phyloP scores from a whole-genome alignment of 1,140 invertebrate species.

The Amyelois transitella region DNA sequence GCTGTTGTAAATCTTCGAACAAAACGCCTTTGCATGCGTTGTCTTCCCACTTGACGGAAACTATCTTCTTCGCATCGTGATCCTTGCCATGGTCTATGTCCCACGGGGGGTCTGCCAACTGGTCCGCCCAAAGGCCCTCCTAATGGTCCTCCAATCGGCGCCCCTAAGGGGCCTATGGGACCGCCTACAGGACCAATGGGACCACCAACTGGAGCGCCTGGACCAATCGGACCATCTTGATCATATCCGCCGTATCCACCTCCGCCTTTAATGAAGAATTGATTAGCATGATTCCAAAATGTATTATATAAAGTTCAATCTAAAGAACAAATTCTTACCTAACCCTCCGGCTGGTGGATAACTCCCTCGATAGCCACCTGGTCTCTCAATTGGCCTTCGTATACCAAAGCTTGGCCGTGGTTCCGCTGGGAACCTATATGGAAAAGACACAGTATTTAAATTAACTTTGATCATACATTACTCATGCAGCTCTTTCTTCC shows the following conservation, averaged over 20 bases:
- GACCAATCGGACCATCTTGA: constrained; percentile 45
- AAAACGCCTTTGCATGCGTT: constrained; percentile 85
- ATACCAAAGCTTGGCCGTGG: constrained; percentile 54
- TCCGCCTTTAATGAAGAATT: constrained; percentile 25
- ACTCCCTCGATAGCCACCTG: constrained; percentile 52
- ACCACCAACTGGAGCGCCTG: constrained; percentile 5
- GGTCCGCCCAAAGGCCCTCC: constrained; percentile 50
- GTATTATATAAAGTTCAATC: background rate
- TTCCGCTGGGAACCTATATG: constrained; percentile 53
- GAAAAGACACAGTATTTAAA: background rate
- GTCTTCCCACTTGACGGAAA: constrained; percentile 86
- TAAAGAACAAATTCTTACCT: background rate
- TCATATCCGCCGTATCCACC: constrained; percentile 50
- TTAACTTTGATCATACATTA: background rate
- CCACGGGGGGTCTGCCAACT: constrained; percentile 34
- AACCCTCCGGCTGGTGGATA: constrained; percentile 41
- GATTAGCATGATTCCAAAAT: too few species aligned
- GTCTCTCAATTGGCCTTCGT: constrained; percentile 50
- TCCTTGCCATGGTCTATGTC: constrained; percentile 57
- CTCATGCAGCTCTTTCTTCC: too few species aligned
- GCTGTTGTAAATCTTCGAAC: constrained; percentile 83
- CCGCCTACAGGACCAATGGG: constrained; percentile 32
- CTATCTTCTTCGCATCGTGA: constrained; percentile 84
- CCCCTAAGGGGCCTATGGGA: constrained; percentile 35
- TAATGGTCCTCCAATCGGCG: constrained; percentile 37